Evolutionary conservation across 35 echinoderm and acorn worm species (phyloP).

Genomic region (Apostichopus californicus): DNA sequence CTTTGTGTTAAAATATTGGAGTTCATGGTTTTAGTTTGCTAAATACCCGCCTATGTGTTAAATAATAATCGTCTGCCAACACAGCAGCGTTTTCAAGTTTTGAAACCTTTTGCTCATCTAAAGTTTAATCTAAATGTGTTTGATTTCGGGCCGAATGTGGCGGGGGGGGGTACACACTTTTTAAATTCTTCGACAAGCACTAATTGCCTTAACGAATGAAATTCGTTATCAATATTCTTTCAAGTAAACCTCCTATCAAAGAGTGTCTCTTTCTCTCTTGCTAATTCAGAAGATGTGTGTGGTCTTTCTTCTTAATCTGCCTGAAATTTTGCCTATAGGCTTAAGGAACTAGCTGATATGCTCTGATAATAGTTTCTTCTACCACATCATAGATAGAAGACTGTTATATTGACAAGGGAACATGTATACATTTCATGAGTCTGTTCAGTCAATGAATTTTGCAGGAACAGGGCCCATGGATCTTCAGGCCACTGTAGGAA

Average conservation of each 20-base stretch:
- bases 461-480: not conserved
- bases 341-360: slow-evolving; percentile 36
- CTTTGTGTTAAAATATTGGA: not conserved
- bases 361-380: slow-evolving; percentile 1
- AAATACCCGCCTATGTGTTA: slow-evolving; percentile 14
- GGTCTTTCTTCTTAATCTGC: too few species aligned
- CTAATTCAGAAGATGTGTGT: too few species aligned
- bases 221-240: too few species aligned
- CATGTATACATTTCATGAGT: not conserved
- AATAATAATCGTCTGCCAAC: slow-evolving; percentile 29
- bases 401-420: not conserved
- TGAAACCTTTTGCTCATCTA: not conserved
- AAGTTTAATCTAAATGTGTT: not conserved
- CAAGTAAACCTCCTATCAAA: too few species aligned
- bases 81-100: not conserved
- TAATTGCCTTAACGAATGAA: too few species aligned
- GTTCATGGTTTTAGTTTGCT: not conserved
- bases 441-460: slow-evolving; percentile 31
- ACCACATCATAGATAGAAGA: not conserved
- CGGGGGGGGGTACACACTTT: not conserved
- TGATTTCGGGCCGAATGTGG: not conserved
- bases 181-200: slow-evolving; percentile 39
- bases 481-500: slow-evolving; percentile 50
- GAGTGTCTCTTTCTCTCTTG: not conserved
- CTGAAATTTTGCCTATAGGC: not conserved